Evolutionary conservation across 2,797 vertebrate species (phyloP), one percentile per base, ranked within the genome.

Genomic region (Emydoidea blandingii): DNA sequence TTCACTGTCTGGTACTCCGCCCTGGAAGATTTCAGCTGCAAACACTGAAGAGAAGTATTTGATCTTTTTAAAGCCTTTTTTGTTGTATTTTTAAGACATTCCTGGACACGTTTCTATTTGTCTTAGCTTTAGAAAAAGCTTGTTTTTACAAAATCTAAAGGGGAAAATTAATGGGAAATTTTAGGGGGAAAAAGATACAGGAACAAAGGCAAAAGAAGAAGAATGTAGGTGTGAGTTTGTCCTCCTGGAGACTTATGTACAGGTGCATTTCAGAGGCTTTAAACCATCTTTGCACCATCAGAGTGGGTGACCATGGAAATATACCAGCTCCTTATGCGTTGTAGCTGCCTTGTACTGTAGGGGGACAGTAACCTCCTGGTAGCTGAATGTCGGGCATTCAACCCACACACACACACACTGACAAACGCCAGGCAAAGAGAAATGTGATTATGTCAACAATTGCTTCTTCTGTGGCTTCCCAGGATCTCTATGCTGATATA

Each of bases 401-500:
- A 15, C 5, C 50, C 50, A 5, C 14, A 50, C 50, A 50, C 50
- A 50, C 49, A 50, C 15, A 50, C 50, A 50, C 50, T 50, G 14
- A 50, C 50, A 50, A 50, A 50, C 5, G 5, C 50, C 50, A 50
- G 50, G 15, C 50, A 50, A 50, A 16, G 50, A 50, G 50, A 50
- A 50, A 50, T 16, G 50, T 50, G 50, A 50, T 50, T 50, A 50
- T 50, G 50, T 50, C 50, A 50, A 50, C 15, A 5, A 50, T 50
- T 50, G 50, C 50, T 50, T 50, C 50, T 50, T 50, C 14, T 50
- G 14, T 50, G 50, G 5, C 2, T 0, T 0, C 14, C 14, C 65
- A 0, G 0, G 31, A 8, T 2, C 23, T 23, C 34, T 0, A 6
- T 0, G 14, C 15, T 0, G 1, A 21, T 0, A 10, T 81, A 52